Base-by-base conservation (phyloP, 2,797 vertebrate genomes). In the Mormyrus proboscirostris region DNA sequence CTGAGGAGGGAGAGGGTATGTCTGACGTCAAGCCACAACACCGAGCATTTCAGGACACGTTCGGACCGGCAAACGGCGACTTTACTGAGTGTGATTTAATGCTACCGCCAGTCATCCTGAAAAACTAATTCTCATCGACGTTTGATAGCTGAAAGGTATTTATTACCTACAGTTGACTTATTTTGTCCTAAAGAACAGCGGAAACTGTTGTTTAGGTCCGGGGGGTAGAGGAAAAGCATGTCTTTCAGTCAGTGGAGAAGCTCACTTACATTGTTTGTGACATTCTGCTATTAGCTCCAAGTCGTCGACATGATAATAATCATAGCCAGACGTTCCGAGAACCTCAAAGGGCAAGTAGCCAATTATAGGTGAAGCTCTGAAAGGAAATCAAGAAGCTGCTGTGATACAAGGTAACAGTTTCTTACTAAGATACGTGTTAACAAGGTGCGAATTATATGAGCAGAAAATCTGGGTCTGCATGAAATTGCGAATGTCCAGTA, bases 271-370 rank as follows among this genome's bases (percentile, higher is more conserved):
- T 92, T 98, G 97, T 93, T 97, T 96, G 91, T 98, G 97, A 95
- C 97, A 98, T 93, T 97, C 96, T 83, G 96, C 96, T 91, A 98
- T 97, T 25, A 97, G 95, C 94, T 97, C 97, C 94, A 98, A 94
- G 95, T 98, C 96, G 88, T 98, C 96, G 88, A 97, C 97, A 9
- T 98, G 97, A 94, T 98, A 98, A 93, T 98, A 98, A 95, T 97
- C 97, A 88, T 98, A 98, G 12, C 97, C 97, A 50, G 96, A 98
- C 0, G 97, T 97, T 89, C 97, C 97, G 90, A 98, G 95, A 92
- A 98, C 97, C 94, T 98, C 96, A 88, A 98, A 98, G 38, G 97
- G 97, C 92, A 99, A 95, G 93, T 97, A 98, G 51, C 97, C 97
- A 51, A 97, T 97, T 92, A 97, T 97, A 69, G 97, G 96, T 10